phyloP scores from a whole-genome alignment of 2,113 vertebrate genomes.

The Stegostoma tigrinum region DNA sequence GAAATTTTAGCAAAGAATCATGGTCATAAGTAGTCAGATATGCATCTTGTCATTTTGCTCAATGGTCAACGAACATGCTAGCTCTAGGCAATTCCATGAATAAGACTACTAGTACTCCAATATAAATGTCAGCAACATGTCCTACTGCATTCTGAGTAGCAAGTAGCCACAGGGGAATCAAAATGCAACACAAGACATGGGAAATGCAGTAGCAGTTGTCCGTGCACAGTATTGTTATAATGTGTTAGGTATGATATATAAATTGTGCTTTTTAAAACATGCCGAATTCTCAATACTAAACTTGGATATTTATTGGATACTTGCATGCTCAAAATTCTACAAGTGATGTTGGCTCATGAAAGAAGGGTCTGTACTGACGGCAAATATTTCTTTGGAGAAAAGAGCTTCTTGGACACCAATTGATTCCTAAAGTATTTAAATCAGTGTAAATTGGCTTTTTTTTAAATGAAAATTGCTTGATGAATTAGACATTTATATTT shows the following conservation, averaged over 20 bases:
- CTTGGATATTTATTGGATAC: neutral
- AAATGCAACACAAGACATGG: neutral
- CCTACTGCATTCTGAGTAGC: slow-evolving; percentile 30
- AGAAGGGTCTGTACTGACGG: neutral
- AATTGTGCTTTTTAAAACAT: slow-evolving; percentile 17
- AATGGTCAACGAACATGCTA: slow-evolving; percentile 35
- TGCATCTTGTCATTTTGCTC: slow-evolving; percentile 37
- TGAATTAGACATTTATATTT: slow-evolving; percentile 30
- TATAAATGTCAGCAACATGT: slow-evolving; percentile 34
- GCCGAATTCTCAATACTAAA: neutral
- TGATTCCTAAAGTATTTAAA: slow-evolving; percentile 36
- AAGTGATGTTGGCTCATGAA: slow-evolving; percentile 18
- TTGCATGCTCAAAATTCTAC: neutral
- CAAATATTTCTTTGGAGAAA: slow-evolving; percentile 15
- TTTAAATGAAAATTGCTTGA: slow-evolving; percentile 12
- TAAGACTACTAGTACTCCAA: slow-evolving; percentile 33
- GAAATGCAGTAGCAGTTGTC: neutral
- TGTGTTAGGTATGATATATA: neutral
- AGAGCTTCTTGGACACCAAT: slow-evolving; percentile 22
- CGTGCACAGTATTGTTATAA: neutral
- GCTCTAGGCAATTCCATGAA: slow-evolving; percentile 31
- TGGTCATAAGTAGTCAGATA: slow-evolving; percentile 35
- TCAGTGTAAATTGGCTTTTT: slow-evolving; percentile 28
- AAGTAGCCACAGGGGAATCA: slow-evolving; percentile 22
- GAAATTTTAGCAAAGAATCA: slow-evolving; percentile 33